Percentiles rank a stretch among this genome's conserved stretches.
These are phyloP conservation scores for Protaetia brevitarsis DNA, from an alignment of 1,140 invertebrate genomes.

Conservation along the genomic window DNA sequence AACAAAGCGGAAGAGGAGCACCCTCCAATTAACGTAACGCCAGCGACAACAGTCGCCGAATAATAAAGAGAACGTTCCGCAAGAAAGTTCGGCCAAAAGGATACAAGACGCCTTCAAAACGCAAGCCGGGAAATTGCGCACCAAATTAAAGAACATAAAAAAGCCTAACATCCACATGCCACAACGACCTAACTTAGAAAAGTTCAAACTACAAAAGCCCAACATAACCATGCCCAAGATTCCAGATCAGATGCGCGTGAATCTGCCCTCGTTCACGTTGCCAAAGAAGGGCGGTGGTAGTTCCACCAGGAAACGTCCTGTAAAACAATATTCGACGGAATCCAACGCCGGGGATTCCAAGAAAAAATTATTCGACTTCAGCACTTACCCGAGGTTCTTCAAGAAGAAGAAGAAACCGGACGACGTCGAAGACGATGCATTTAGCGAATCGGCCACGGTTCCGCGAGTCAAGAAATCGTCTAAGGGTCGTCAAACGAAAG, in stretches of 20 bases:
- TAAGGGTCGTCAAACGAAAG: slow-evolving; percentile 29
- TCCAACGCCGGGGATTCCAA: slow-evolving; percentile 50
- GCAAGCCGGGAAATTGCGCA: slow-evolving; percentile 60
- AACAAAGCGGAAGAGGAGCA: slow-evolving; percentile 2
- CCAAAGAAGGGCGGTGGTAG: slow-evolving; percentile 27
- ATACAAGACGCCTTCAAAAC: slow-evolving; percentile 48
- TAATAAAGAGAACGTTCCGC: slow-evolving; percentile 39
- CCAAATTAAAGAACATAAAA: slow-evolving; percentile 58
- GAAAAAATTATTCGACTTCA: slow-evolving; percentile 67
- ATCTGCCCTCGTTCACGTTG: slow-evolving; percentile 49
- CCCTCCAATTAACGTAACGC: neutral
- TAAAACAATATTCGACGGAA: slow-evolving; percentile 51
- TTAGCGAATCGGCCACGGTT: slow-evolving; percentile 49
- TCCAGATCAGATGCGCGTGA: slow-evolving; percentile 59
- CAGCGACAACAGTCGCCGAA: slow-evolving; percentile 50
- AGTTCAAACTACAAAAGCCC: slow-evolving; percentile 53
- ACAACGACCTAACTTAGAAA: slow-evolving; percentile 26
- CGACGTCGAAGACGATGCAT: slow-evolving; percentile 29
- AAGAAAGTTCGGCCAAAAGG: slow-evolving; percentile 28
- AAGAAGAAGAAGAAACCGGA: slow-evolving; percentile 58
- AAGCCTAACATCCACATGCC: slow-evolving; percentile 49
- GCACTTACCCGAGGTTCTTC: slow-evolving; percentile 73
- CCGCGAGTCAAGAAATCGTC: slow-evolving; percentile 44
- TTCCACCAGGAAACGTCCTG: slow-evolving; percentile 30
- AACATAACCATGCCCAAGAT: slow-evolving; percentile 63